These are phyloP conservation scores for Dyspetes luteomarginatus DNA, from an alignment of 2,888 invertebrate species.

Conservation along the genomic window DNA sequence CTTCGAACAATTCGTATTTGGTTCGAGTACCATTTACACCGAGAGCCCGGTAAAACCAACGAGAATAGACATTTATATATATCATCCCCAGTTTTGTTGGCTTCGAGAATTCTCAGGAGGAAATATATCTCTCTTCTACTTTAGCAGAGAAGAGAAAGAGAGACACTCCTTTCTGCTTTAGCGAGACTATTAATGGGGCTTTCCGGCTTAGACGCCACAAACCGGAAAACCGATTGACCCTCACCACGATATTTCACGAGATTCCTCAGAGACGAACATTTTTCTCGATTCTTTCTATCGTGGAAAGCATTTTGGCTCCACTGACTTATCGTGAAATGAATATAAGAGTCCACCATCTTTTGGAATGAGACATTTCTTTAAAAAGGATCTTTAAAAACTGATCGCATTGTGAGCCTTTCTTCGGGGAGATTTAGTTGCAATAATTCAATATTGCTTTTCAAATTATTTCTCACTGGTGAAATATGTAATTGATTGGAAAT, in stretches of 20 bases:
- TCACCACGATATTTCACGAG: slow-evolving; percentile 51
- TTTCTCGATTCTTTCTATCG: slow-evolving; percentile 39
- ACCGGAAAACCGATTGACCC: slow-evolving; percentile 55
- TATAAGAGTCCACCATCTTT: neutral
- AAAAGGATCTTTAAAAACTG: neutral
- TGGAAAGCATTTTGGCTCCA: slow-evolving; percentile 17
- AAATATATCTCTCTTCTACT: slow-evolving; percentile 21
- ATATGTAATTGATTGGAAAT: too few relatives aligned
- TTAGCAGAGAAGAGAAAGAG: too few relatives aligned
- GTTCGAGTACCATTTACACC: slow-evolving; percentile 39
- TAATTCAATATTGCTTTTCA: too few relatives aligned
- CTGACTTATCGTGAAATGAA: slow-evolving; percentile 22
- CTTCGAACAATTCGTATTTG: slow-evolving; percentile 61
- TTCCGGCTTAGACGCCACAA: slow-evolving; percentile 44
- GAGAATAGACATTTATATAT: slow-evolving; percentile 32
- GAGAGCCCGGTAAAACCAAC: slow-evolving; percentile 56
- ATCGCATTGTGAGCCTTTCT: too few relatives aligned
- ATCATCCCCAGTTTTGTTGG: slow-evolving; percentile 47
- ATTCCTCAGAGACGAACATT: slow-evolving; percentile 51
- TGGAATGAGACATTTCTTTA: neutral
- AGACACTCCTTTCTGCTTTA: slow-evolving; percentile 30
- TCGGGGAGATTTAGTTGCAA: too few relatives aligned
- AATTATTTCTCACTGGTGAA: too few relatives aligned
- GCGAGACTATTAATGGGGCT: slow-evolving; percentile 58
- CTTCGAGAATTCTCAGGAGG: slow-evolving; percentile 53